Evolutionary conservation across 2,888 invertebrate genomes (phyloP).

Genomic region (Archips crataeganus): DNA sequence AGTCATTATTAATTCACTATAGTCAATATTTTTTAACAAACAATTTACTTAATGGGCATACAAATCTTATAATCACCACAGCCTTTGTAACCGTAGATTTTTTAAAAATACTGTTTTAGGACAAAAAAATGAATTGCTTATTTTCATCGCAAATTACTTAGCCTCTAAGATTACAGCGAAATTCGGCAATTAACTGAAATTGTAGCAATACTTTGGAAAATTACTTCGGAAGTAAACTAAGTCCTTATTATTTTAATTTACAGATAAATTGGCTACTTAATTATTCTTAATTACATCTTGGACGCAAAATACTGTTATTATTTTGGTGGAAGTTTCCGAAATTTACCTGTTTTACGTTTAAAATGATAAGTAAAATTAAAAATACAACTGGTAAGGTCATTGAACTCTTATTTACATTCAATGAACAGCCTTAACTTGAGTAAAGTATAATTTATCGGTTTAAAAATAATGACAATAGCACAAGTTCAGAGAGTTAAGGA

Average conservation of each 20-base stretch:
- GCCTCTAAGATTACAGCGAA: constrained; percentile 11
- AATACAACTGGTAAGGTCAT: background rate
- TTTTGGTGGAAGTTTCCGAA: background rate
- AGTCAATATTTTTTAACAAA: too few species aligned
- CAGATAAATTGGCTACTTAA: constrained; percentile 31
- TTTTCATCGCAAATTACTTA: background rate
- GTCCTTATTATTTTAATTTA: constrained; percentile 25
- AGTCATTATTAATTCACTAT: too few species aligned
- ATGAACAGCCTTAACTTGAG: background rate
- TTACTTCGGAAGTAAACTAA: constrained; percentile 30
- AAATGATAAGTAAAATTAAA: background rate
- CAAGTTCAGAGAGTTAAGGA: background rate
- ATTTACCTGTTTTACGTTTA: background rate
- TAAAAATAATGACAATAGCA: background rate
- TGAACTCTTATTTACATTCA: background rate
- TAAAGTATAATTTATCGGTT: background rate
- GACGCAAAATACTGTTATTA: background rate
- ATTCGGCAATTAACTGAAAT: constrained; percentile 24
- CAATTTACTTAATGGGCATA: too few species aligned
- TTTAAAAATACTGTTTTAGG: background rate
- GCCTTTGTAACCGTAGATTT: too few species aligned
- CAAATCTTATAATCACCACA: too few species aligned
- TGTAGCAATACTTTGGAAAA: constrained; percentile 14
- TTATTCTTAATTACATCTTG: constrained; percentile 31
- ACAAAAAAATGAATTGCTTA: background rate